Evolutionary conservation across 2,797 vertebrate genomes (phyloP).

Genomic region (Parotocinclus haroldoi): DNA sequence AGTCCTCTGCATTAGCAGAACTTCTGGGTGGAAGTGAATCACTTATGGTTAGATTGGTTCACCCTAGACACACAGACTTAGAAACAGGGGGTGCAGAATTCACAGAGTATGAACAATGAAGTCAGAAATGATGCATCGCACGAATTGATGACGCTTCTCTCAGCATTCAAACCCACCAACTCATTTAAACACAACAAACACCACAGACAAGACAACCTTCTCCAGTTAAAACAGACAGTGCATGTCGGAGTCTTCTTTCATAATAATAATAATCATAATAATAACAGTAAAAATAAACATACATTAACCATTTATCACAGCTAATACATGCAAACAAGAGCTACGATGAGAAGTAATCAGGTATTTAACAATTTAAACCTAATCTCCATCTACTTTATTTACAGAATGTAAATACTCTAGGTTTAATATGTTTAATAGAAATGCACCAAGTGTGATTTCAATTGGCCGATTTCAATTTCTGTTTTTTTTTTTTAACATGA

Average conservation of each 20-base stretch:
- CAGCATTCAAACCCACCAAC: conserved; percentile 33
- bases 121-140: conserved; percentile 35
- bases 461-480: too few species aligned
- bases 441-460: too few species aligned
- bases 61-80: conserved; percentile 18
- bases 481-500: too few species aligned
- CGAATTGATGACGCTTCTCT: conserved; percentile 35
- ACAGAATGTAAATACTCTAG: too few species aligned
- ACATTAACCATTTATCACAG: too few species aligned
- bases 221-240: conserved; percentile 31
- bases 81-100: conserved; percentile 26
- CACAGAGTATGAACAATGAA: conserved; percentile 35
- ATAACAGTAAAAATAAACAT: not conserved
- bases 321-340: conserved; percentile 44
- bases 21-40: too few species aligned
- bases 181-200: conserved; percentile 29
- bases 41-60: not conserved
- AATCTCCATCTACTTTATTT: not conserved
- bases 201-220: conserved; percentile 32
- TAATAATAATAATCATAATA: not conserved
- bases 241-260: conserved; percentile 10
- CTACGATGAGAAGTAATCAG: conserved; percentile 3
- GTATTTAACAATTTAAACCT: not conserved
- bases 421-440: too few species aligned
- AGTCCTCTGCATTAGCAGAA: not conserved